Conservation (phyloP, 2,888 invertebrate genomes). For the Anoplius nigerrimus region DNA sequence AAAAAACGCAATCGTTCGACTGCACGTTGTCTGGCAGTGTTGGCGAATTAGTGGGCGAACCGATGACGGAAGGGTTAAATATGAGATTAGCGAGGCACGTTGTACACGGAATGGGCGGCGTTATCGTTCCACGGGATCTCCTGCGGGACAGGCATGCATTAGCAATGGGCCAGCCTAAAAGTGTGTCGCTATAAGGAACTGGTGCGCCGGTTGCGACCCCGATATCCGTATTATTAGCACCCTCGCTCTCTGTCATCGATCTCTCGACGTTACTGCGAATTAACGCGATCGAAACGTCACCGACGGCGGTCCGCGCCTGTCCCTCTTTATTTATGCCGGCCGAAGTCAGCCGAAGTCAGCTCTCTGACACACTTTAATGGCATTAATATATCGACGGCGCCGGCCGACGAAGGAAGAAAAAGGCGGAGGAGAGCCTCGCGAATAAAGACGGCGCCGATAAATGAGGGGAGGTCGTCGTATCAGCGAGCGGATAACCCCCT, state of each 20-base stretch:
- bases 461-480: no score
- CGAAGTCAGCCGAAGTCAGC: slow-evolving; percentile 21
- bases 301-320: not conserved
- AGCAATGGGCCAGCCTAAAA: slow-evolving; percentile 5
- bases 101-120: not conserved
- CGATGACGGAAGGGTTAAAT: no score
- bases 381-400: slow-evolving; percentile 20
- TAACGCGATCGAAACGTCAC: slow-evolving; percentile 18
- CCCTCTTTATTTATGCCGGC: slow-evolving; percentile 37
- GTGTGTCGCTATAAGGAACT: slow-evolving; percentile 22
- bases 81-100: no score
- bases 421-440: not conserved
- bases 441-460: not conserved
- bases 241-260: not conserved
- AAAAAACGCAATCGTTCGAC: no score
- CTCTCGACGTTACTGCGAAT: slow-evolving; percentile 33
- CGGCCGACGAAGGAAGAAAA: slow-evolving; percentile 34
- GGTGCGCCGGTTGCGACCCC: not conserved
- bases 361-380: slow-evolving; percentile 34
- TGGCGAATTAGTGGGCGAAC: no score
- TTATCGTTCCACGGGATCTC: not conserved
- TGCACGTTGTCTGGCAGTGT: no score
- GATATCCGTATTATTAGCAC: not conserved
- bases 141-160: slow-evolving; percentile 10
- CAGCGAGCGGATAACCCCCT: no score